phyloP scores from a whole-genome alignment of 1,140 invertebrate species.

The Plodia interpunctella region DNA sequence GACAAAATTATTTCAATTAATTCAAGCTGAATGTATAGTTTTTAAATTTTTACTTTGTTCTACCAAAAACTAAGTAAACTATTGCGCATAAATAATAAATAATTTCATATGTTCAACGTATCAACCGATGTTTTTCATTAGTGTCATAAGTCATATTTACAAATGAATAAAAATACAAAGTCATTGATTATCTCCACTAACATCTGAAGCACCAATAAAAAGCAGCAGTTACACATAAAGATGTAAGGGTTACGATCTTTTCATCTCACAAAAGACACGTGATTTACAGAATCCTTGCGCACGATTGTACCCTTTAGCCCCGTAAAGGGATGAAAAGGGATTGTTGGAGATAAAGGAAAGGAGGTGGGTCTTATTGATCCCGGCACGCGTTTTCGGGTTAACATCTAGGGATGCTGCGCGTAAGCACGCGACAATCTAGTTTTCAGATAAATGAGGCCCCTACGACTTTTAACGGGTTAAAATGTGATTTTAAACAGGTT shows the following conservation, averaged over 20 bases:
- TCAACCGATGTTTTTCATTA: background rate
- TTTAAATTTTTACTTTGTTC: too few relatives aligned
- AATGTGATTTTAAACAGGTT: background rate
- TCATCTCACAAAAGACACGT: constrained; percentile 62
- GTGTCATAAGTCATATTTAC: background rate
- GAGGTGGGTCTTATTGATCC: constrained; percentile 54
- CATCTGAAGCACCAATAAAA: constrained; percentile 4
- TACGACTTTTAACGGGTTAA: background rate
- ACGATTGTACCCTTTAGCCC: constrained; percentile 63
- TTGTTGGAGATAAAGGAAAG: constrained; percentile 55
- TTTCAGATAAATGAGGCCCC: background rate
- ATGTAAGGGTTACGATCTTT: constrained; percentile 29
- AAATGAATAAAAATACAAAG: background rate
- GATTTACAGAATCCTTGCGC: constrained; percentile 69
- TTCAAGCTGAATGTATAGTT: too few relatives aligned
- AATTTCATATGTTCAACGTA: too few relatives aligned
- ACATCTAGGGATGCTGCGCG: constrained; percentile 50
- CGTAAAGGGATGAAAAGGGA: constrained; percentile 52
- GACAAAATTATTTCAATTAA: too few relatives aligned
- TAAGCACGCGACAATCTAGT: constrained; percentile 33
- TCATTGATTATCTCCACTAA: constrained; percentile 2
- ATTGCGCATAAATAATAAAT: too few relatives aligned
- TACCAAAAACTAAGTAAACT: too few relatives aligned
- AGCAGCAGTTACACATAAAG: constrained; percentile 3
- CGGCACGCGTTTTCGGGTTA: constrained; percentile 67